phyloP scores from a whole-genome alignment of 2,797 vertebrate species.

The Poecilia picta region DNA sequence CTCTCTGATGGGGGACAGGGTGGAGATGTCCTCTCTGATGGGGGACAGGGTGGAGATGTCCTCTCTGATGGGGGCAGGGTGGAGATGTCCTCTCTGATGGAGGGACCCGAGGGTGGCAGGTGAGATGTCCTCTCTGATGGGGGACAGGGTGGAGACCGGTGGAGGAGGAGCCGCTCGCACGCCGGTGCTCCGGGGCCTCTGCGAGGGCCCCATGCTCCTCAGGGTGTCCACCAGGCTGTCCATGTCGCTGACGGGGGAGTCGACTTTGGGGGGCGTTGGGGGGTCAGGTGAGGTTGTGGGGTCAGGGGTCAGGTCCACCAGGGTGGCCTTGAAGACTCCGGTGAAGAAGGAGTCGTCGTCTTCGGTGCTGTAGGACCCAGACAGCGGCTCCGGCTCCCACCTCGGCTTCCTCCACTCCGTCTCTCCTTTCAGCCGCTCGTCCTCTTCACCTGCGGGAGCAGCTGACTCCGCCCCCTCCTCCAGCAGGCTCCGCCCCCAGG shows the following conservation, averaged over 20 bases:
- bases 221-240: constrained; percentile 89
- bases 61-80: background rate
- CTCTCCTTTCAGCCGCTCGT: constrained; percentile 44
- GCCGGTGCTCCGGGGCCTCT: constrained; percentile 71
- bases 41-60: background rate
- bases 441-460: constrained; percentile 63
- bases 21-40: constrained; percentile 64
- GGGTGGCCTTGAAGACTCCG: constrained; percentile 78
- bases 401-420: constrained; percentile 42
- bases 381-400: constrained; percentile 38
- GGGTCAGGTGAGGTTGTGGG: constrained; percentile 58
- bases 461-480: constrained; percentile 24
- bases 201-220: constrained; percentile 87
- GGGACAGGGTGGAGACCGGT: constrained; percentile 63
- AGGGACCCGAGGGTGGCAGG: constrained; percentile 1
- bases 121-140: background rate
- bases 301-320: constrained; percentile 75
- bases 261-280: constrained; percentile 68
- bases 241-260: constrained; percentile 82
- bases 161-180: constrained; percentile 55
- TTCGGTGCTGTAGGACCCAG: constrained; percentile 18
- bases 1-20: constrained; percentile 62
- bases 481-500: constrained; percentile 42
- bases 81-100: constrained; percentile 77
- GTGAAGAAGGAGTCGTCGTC: constrained; percentile 38